phyloP scores from a whole-genome alignment of 2,113 vertebrate genomes.

The Pelobates fuscus region DNA sequence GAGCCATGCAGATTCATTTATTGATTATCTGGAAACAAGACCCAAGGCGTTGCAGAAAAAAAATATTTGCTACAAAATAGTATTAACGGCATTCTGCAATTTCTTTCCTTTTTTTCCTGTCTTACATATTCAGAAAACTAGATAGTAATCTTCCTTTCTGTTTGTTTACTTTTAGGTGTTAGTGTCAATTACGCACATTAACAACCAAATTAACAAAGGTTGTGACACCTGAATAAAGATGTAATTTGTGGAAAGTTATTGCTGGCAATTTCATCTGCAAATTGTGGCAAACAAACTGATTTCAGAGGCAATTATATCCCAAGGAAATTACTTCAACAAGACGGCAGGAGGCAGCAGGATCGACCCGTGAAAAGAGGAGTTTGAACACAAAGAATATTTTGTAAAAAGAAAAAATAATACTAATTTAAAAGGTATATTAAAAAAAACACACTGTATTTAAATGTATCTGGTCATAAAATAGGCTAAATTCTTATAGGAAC shows the following conservation, averaged over 20 bases:
- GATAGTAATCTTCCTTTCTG: not conserved
- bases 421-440: too few species aligned
- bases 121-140: not conserved
- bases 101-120: too few species aligned
- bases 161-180: slow-evolving; percentile 9
- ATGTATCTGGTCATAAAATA: too few species aligned
- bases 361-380: not conserved
- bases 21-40: too few species aligned
- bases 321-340: slow-evolving; percentile 1
- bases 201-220: slow-evolving; percentile 6
- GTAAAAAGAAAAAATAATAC: too few species aligned
- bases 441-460: too few species aligned
- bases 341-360: not conserved
- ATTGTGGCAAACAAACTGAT: slow-evolving; percentile 34
- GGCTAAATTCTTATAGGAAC: too few species aligned
- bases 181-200: slow-evolving; percentile 31
- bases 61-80: too few species aligned
- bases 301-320: slow-evolving; percentile 21
- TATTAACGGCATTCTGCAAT: not conserved
- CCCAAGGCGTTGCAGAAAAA: too few species aligned
- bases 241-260: slow-evolving; percentile 29
- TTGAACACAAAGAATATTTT: too few species aligned
- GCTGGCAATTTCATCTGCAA: slow-evolving; percentile 29
- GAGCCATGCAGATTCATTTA: too few species aligned
- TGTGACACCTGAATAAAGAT: slow-evolving; percentile 26